Evolutionary conservation across 2,888 invertebrate species (phyloP).

Genomic region (Trichacis sp.): DNA sequence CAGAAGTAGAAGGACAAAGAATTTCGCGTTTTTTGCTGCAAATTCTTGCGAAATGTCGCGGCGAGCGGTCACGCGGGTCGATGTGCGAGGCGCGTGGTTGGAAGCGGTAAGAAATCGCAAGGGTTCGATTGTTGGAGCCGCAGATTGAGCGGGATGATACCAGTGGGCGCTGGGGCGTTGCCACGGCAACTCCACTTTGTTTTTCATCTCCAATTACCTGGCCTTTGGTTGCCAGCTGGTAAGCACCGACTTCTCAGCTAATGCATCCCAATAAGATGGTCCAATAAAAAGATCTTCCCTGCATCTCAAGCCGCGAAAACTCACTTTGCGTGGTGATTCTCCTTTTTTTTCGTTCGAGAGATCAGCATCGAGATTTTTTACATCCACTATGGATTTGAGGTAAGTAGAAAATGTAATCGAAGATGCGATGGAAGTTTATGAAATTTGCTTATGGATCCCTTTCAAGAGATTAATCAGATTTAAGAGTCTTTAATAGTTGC

Average conservation of each 20-base stretch:
- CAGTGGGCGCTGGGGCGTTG: slow-evolving; percentile 29
- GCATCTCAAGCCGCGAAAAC: too few relatives aligned
- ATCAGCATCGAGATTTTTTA: too few relatives aligned
- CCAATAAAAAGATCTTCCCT: slow-evolving; percentile 25
- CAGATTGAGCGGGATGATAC: slow-evolving; percentile 8
- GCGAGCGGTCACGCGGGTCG: slow-evolving; percentile 11
- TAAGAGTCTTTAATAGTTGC: too few relatives aligned
- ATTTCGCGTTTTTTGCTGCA: too few relatives aligned
- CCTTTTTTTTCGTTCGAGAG: not conserved
- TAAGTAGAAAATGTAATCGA: too few relatives aligned
- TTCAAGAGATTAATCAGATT: too few relatives aligned
- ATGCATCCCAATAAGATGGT: slow-evolving; percentile 15
- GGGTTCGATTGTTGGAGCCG: slow-evolving; percentile 3
- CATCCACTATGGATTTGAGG: too few relatives aligned
- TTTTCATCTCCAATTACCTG: slow-evolving; percentile 37
- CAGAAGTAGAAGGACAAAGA: too few relatives aligned
- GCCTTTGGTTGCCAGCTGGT: slow-evolving; percentile 19
- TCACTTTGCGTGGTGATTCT: not conserved
- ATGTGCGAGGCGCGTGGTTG: slow-evolving; percentile 8
- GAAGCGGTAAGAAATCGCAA: slow-evolving; percentile 10
- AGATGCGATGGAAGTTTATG: too few relatives aligned
- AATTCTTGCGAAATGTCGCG: too few relatives aligned
- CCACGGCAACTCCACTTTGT: slow-evolving; percentile 33
- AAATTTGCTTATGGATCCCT: too few relatives aligned
- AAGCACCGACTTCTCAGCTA: slow-evolving; percentile 18